A percentile compares a stretch with the other conserved stretches of the same genome.
These are phyloP conservation scores for Cistogaster globosa DNA, from an alignment of 2,888 invertebrate genomes.

Conservation along the genomic window DNA sequence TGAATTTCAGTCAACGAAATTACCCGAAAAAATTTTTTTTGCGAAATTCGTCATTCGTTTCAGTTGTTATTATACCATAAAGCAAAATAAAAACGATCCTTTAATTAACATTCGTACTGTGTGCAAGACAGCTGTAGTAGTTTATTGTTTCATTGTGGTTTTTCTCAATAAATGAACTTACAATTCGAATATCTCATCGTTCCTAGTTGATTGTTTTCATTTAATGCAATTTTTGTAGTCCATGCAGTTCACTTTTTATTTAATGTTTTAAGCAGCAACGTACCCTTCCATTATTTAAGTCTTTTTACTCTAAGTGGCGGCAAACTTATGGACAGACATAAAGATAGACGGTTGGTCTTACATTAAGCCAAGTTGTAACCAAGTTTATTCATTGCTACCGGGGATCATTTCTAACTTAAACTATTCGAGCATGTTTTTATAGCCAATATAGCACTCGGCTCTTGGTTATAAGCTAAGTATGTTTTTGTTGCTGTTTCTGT, in stretches of 20 bases:
- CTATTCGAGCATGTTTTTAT: constrained; percentile 46
- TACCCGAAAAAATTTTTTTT: too few species aligned
- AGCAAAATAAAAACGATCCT: too few species aligned
- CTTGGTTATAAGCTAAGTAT: constrained; percentile 24
- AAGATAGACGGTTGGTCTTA: constrained; percentile 1
- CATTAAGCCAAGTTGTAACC: constrained; percentile 69
- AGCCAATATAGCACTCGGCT: constrained; percentile 30
- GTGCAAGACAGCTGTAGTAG: constrained; percentile 11
- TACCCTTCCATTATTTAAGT: constrained; percentile 31
- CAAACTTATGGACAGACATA: constrained; percentile 3
- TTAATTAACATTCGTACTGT: constrained; percentile 17
- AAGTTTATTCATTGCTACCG: constrained; percentile 79
- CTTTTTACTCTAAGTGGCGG: constrained; percentile 13
- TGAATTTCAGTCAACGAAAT: too few species aligned
- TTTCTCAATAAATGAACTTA: constrained; percentile 66
- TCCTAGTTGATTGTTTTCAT: constrained; percentile 36
- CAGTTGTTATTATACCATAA: too few species aligned
- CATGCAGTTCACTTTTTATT: constrained; percentile 6
- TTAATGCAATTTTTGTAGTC: constrained; percentile 19
- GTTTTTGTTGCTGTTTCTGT: constrained; percentile 36
- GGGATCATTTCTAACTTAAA: constrained; percentile 77
- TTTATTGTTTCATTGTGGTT: constrained; percentile 64
- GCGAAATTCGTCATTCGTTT: too few species aligned
- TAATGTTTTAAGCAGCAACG: constrained; percentile 21
- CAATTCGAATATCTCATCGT: constrained; percentile 63